Evolutionary conservation across 64 coral and sea anemone genomes (phyloP), one percentile per base, ranked within the genome.

Genomic region (Montipora foliosa): DNA sequence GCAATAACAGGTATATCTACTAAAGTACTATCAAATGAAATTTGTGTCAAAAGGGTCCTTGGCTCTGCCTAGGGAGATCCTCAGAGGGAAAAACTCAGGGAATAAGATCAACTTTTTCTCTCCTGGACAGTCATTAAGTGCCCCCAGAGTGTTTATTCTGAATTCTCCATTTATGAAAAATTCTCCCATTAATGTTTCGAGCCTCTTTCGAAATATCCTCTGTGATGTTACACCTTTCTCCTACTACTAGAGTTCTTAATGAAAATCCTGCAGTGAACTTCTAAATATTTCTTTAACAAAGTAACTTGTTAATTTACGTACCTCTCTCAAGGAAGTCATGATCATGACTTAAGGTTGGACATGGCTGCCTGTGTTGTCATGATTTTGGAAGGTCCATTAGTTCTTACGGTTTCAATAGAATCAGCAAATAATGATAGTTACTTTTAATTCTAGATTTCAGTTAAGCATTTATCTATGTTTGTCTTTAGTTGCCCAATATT

Each of bases 321-420:
- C 37, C 37, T 37, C 37, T 37, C 37, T 37, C 37, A 37, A 37
- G 37, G 37, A 37, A 37, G 37, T 37, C 37, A 37, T 29, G 6
- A 57, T 57, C 53, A 5, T 57, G 53, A 57, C 53, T 57, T 75
- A 88, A 55, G 87, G 87, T 47, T 88, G 87, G 51, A 75, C 71
- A 57, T 75, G 45, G 55, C 69, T 88, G 70, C 37, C 66, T 71
- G 68, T 71, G 17, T 71, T 71, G 68, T 71, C 68, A 71, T 71
- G 68, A 71, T 71, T n/a, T 71, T 1, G 17, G 68, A 71, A 71
- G 68, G 68, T 71, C 68, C 68, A 71, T 71, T 71, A 71, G 21
- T 71, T 71, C 68, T 71, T 71, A 71, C 17, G 0, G 68, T 71
- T 66, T 71, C 5, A 71, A 71, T 71, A 71, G 8, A 71, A 71